A percentile compares a stretch with the other conserved stretches of the same genome.
These are phyloP conservation scores for Anabacerthia variegaticeps DNA, from an alignment of 2,797 vertebrate genomes.

Conservation along the genomic window DNA sequence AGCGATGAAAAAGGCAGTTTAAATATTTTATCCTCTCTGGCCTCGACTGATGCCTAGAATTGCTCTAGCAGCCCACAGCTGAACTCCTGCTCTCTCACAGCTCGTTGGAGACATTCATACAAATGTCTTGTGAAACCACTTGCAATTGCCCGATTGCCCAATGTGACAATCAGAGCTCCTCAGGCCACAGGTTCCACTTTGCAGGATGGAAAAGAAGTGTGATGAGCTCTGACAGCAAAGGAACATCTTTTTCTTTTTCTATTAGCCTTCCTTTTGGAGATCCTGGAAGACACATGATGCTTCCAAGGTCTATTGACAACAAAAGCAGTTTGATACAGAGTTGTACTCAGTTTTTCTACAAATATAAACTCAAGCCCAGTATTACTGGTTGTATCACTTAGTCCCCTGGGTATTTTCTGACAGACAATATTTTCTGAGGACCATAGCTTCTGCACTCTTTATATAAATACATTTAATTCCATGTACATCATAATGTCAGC, in stretches of 20 bases:
- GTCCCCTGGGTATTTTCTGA: neutral
- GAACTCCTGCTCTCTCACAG: neutral
- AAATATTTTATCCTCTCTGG: slow-evolving; percentile 22
- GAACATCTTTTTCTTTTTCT: slow-evolving; percentile 32
- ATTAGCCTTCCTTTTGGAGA: neutral
- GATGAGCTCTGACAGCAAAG: slow-evolving; percentile 38
- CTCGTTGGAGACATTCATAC: neutral
- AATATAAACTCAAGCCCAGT: neutral
- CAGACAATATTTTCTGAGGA: neutral
- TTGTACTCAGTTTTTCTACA: neutral
- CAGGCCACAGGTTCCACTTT: slow-evolving; percentile 2
- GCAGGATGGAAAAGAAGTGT: neutral
- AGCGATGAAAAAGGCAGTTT: slow-evolving; percentile 23
- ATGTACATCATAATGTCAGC: neutral
- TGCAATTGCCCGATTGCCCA: slow-evolving; percentile 11
- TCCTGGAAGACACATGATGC: slow-evolving; percentile 2
- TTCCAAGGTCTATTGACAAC: neutral
- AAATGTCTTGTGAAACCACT: slow-evolving; percentile 1
- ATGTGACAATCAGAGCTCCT: slow-evolving; percentile 19
- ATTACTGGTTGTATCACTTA: neutral
- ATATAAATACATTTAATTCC: neutral
- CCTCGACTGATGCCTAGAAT: neutral
- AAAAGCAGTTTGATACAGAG: neutral
- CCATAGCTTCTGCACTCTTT: neutral
- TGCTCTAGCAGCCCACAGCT: neutral